phyloP scores from a whole-genome alignment of 2,888 invertebrate genomes.

The Leucophenga maculata region DNA sequence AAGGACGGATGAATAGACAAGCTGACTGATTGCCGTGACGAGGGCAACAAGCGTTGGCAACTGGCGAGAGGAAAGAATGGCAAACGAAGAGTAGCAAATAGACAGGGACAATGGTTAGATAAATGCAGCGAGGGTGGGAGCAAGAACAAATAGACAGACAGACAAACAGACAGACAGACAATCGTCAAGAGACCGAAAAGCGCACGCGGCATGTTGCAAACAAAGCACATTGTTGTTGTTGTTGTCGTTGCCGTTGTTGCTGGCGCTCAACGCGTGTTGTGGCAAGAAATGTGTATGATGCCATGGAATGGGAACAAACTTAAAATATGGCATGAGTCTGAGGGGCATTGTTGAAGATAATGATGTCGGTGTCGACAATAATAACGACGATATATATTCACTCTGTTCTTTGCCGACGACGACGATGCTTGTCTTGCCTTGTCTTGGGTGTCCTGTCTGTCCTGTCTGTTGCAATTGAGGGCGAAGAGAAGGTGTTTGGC shows the following conservation, averaged over 20 bases:
- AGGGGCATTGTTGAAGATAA: constrained; percentile 18
- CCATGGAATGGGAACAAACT: background rate
- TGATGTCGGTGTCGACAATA: constrained; percentile 15
- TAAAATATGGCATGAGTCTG: too few relatives aligned
- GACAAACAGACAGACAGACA: too few relatives aligned
- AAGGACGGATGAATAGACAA: background rate
- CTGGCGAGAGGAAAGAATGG: background rate
- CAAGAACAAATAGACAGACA: background rate
- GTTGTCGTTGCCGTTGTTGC: constrained; percentile 31
- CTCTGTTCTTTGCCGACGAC: background rate
- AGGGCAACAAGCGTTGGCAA: background rate
- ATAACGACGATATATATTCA: constrained; percentile 11
- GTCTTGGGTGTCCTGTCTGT: background rate
- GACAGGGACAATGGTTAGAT: constrained; percentile 7
- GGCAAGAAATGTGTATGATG: constrained; percentile 13
- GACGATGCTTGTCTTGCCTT: constrained; percentile 21
- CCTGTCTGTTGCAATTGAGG: background rate
- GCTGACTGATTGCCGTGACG: constrained; percentile 12
- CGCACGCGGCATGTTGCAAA: constrained; percentile 15
- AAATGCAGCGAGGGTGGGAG: background rate
- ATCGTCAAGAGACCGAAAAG: constrained; percentile 1
- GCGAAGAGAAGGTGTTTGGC: background rate
- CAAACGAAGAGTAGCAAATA: background rate
- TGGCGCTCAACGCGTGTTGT: constrained; percentile 24
- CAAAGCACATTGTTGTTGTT: constrained; percentile 26